phyloP scores from a whole-genome alignment of 2,888 invertebrate species.

The Athrips mouffetella region DNA sequence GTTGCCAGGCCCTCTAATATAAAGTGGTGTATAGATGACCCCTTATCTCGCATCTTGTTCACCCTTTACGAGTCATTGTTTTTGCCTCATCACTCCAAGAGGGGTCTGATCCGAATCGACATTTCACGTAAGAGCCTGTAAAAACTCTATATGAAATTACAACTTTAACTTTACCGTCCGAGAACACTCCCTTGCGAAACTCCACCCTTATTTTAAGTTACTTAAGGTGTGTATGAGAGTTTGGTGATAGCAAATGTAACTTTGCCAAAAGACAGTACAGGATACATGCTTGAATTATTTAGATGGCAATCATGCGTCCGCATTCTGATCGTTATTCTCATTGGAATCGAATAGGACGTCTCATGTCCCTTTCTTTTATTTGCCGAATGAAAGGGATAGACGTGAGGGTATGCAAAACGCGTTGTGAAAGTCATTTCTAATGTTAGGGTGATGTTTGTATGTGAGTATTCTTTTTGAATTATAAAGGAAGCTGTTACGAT shows the following conservation, averaged over 20 bases:
- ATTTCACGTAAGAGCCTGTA: constrained; percentile 45
- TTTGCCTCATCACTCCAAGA: constrained; percentile 55
- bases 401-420: constrained; percentile 44
- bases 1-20: too few relatives aligned
- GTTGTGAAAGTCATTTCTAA: constrained; percentile 58
- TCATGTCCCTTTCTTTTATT: constrained; percentile 10
- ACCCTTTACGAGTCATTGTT: constrained; percentile 50
- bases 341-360: constrained; percentile 50
- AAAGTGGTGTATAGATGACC: too few relatives aligned
- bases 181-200: neutral
- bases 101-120: constrained; percentile 68
- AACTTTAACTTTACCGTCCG: constrained; percentile 21
- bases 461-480: constrained; percentile 36
- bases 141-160: constrained; percentile 62
- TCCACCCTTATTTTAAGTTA: neutral
- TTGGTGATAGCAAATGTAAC: constrained; percentile 1
- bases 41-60: constrained; percentile 21
- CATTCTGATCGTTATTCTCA: constrained; percentile 73
- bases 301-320: constrained; percentile 66
- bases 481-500: constrained; percentile 9
- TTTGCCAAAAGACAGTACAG: constrained; percentile 9
- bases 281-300: constrained; percentile 68
- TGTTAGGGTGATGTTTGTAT: constrained; percentile 47
- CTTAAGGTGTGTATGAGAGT: neutral
- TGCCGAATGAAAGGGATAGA: constrained; percentile 26